phyloP scores from a whole-genome alignment of 2,888 invertebrate species.

The Standfussiana lucernea region DNA sequence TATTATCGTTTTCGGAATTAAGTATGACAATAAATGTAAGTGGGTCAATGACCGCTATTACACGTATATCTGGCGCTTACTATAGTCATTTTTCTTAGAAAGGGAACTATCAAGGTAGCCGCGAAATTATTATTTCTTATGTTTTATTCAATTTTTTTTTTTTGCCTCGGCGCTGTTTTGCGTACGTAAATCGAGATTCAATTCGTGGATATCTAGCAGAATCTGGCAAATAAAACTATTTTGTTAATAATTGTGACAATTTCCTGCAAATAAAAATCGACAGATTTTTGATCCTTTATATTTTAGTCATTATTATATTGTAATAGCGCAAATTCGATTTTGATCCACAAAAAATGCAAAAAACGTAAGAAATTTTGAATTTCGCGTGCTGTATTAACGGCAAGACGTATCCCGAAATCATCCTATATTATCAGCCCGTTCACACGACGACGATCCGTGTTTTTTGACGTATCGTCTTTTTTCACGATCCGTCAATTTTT shows the following conservation, averaged over 20 bases:
- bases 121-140: not conserved
- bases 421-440: too few relatives aligned
- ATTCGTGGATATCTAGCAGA: not conserved
- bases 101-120: not conserved
- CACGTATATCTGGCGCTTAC: too few relatives aligned
- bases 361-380: not conserved
- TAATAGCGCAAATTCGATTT: not conserved
- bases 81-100: not conserved
- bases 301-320: not conserved
- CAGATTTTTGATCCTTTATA: not conserved
- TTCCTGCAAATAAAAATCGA: not conserved
- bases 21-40: too few relatives aligned
- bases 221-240: not conserved
- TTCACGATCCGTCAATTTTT: too few relatives aligned
- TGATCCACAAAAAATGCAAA: not conserved
- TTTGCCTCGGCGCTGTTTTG: not conserved
- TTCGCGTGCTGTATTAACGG: not conserved
- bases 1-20: too few relatives aligned
- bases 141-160: not conserved
- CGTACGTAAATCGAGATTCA: not conserved
- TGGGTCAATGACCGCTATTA: too few relatives aligned
- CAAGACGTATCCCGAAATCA: not conserved
- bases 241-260: not conserved
- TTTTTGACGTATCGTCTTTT: too few relatives aligned
- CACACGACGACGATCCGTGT: too few relatives aligned